Conservation (phyloP, 2,888 invertebrate species). For the Temnothorax rugatulus region DNA sequence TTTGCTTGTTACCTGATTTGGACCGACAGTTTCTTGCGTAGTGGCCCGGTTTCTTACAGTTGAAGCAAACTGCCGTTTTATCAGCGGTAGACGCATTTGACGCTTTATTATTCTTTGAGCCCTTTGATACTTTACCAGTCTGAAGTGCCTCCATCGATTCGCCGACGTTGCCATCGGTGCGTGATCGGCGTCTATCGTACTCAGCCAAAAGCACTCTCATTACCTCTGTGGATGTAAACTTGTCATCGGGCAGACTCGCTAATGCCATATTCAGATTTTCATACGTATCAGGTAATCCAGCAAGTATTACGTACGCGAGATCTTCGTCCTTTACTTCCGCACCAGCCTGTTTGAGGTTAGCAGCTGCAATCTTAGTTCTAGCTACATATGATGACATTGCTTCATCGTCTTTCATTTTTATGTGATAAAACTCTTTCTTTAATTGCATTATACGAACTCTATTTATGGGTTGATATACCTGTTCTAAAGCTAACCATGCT, state of each 20-base stretch:
- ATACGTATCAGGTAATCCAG: neutral
- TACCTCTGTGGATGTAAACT: neutral
- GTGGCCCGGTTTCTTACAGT: too few species aligned
- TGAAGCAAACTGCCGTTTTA: too few species aligned
- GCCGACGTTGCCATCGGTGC: too few species aligned
- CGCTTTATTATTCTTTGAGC: too few species aligned
- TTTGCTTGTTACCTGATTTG: too few species aligned
- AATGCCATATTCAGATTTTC: neutral
- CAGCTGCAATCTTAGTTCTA: neutral
- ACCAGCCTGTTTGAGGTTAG: neutral
- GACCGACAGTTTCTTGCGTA: too few species aligned
- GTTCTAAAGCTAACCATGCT: neutral
- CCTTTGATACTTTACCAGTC: too few species aligned
- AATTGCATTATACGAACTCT: neutral
- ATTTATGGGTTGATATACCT: neutral
- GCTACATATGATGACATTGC: neutral
- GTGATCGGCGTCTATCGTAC: too few species aligned
- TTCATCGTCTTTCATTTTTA: neutral
- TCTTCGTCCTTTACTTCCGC: neutral
- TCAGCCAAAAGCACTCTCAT: neutral
- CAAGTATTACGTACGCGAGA: neutral
- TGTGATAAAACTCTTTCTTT: neutral
- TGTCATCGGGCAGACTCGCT: neutral
- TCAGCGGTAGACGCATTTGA: too few species aligned
- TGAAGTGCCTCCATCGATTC: too few species aligned